Base-by-base conservation (phyloP, 2,797 vertebrate genomes). In the Chanos chanos region DNA sequence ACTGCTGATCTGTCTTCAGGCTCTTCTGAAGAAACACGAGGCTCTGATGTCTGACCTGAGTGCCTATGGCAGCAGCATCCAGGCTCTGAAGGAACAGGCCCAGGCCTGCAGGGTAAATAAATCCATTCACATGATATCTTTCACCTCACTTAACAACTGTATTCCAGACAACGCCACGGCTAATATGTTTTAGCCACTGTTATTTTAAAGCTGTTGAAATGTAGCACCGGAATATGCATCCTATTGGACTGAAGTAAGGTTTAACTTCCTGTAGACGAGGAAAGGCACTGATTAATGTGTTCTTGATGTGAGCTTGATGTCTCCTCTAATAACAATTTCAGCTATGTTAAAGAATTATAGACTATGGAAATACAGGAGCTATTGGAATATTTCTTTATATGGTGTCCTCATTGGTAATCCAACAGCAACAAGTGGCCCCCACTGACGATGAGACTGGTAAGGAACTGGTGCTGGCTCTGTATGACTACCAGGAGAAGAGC, bases 401-500 rank as follows among this genome's bases (percentile, higher is more conserved):
- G 16, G 37, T 19, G 15, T 44, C 3, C 8, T 13, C 18, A 4
- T 2, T 30, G 5, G 13, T 61, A 44, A 24, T 50, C 33, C 39
- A 39, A 72, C 79, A 99, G 97, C 97, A 99, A 96, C 97, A 99
- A 95, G 96, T 99, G 64, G 96, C 96, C n/a, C 97, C 97, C 15
- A 97, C 94, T 3, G 96, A 99, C 51, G 96, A 99, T 8, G 97
- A 99, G 83, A 99, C 96, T 0, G 97, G 96, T 1, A 99, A 99
- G 72, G 97, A 99, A 78, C 85, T 99, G 1, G 97, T 99, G 12
- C 74, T 99, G 73, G 97, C 96, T 0, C 81, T 99, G 30, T 99
- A 99, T 4, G 97, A 99, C 86, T 99, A 99, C 60, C 97, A 99
- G 76, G 97, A 99, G 84, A 99, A 99, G 85, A 99, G 97, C 61